Base-by-base conservation (phyloP, 2,797 vertebrate species). In the Pangasius krempfi region DNA sequence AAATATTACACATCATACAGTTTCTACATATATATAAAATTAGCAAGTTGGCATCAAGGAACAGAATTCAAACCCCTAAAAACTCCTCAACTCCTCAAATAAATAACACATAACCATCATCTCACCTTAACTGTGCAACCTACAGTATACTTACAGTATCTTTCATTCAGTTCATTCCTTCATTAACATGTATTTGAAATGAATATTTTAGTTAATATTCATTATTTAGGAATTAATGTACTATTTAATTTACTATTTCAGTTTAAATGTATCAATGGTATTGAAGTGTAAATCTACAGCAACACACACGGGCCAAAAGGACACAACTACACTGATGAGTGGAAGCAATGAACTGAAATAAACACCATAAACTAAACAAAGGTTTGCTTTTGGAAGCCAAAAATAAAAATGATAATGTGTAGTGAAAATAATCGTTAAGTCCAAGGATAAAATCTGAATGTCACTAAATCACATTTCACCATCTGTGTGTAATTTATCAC, bases 401-500 rank as follows among this genome's bases (percentile, higher is more conserved):
- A 12, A 64, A 33, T 68, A 30, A 33, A 50, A 68, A 58, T 7
- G n/a, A 18, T 33, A 33, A 9, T 1, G 16, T 30, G 52, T 1
- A 9, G 8, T 79, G 20, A 54, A 33, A 33, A 33, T 20, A 1
- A 5, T 14, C 10, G 5, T 12, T 33, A 6, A 25, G 66, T 25
- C 5, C 66, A 72, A 73, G 85, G 82, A 50, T 78, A 70, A 60
- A 85, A 33, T 88, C 75, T 14, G 40, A 68, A 58, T 33, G 16
- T 9, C 18, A 12, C 2, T 30, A 58, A 82, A 40, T 47, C 52
- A 13, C 12, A 84, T 86, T 90, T 85, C 90, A 90, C 89, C 94
- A 96, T 95, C 94, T 96, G 95, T 93, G 93, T 89, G 92, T 88
- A 89, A 95, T 95, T 93, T 93, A 94, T 96, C 95, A 96, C 68